These are phyloP conservation scores for Halotydeus destructor DNA, from an alignment of 1,140 invertebrate species.

Conservation along the genomic window DNA sequence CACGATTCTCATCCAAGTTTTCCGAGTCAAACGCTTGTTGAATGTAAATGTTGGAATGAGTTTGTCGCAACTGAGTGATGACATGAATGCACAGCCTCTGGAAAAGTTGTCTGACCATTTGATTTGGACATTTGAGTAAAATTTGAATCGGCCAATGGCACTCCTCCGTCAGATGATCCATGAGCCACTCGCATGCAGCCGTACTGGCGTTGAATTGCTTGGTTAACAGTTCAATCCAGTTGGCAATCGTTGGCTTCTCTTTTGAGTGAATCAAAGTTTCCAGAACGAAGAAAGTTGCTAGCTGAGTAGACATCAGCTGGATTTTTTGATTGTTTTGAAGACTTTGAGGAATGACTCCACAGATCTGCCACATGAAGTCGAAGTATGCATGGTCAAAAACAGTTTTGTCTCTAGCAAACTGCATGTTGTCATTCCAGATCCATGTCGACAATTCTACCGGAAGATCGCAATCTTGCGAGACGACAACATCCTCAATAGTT, in stretches of 20 bases:
- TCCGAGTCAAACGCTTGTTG: too few species aligned
- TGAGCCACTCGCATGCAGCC: slow-evolving; percentile 72
- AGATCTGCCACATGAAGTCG: slow-evolving; percentile 88
- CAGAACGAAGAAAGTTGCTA: slow-evolving; percentile 80
- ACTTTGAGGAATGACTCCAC: slow-evolving; percentile 72
- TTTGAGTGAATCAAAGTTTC: slow-evolving; percentile 92
- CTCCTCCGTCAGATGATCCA: slow-evolving; percentile 72
- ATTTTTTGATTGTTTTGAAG: slow-evolving; percentile 38
- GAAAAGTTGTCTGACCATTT: slow-evolving; percentile 42
- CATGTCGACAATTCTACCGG: slow-evolving; percentile 25
- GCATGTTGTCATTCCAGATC: slow-evolving; percentile 90
- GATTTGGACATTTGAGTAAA: slow-evolving; percentile 81
- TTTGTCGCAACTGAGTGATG: slow-evolving; percentile 55
- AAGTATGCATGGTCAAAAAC: slow-evolving; percentile 89
- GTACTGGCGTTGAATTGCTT: slow-evolving; percentile 83
- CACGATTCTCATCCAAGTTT: too few species aligned
- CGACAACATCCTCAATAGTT: background rate
- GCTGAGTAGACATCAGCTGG: slow-evolving; percentile 57
- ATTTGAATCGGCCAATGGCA: slow-evolving; percentile 89
- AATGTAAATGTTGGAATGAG: slow-evolving; percentile 47
- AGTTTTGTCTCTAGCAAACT: slow-evolving; percentile 81
- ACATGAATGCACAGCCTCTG: slow-evolving; percentile 81
- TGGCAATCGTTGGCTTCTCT: slow-evolving; percentile 89
- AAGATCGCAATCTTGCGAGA: slow-evolving; percentile 4
- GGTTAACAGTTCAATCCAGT: slow-evolving; percentile 81